Base-by-base conservation (phyloP, 1,140 invertebrate genomes). In the Adelges cooleyi region DNA sequence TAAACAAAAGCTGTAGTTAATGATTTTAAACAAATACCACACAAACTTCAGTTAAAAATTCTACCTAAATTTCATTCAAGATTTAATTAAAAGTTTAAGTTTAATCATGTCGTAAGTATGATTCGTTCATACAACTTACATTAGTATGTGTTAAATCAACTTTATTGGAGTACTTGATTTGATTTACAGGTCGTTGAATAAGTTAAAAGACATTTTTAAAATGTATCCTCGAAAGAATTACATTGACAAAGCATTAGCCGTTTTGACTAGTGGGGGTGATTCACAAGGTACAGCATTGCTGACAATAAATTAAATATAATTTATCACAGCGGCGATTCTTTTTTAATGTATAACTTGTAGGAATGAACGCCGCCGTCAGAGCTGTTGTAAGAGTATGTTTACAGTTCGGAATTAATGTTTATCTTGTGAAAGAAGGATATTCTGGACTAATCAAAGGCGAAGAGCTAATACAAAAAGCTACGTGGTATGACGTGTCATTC, bases 361-460 rank as follows among this genome's bases (percentile, higher is more conserved):
- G 82, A 8, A 84, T 84, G 83, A 84, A 84, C 74, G 75, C 80
- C 17, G 80, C 82, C 46, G 77, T 84, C 3, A 72, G 82, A 65
- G 81, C 81, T 29, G 77, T 82, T 20, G 80, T 83, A 11, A 70
- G 82, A 51, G 81, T 82, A 76, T 83, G 80, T 6, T 74, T 81
- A 33, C 84, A 82, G 70, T 69, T 81, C 27, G 83, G 82, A 3
- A 80, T 77, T 62, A 77, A 75, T 70, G 80, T 84, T 1, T 84
- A 75, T 71, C 78, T 81, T 56, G 82, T 84, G 62, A 77, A 80
- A 70, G 82, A 84, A 75, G 82, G 82, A 22, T 84, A 84, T 68
- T 78, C 82, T 71, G 81, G 81, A 48, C 82, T 84, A 79, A 79
- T 84, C 15, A 79, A 83, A 71, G 83, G 82, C 25, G 79, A 77